A percentile compares a stretch with the other conserved stretches of the same genome.
Evolutionary conservation across 2,113 vertebrate species (phyloP).

Genomic region (Irena cyanogastra): DNA sequence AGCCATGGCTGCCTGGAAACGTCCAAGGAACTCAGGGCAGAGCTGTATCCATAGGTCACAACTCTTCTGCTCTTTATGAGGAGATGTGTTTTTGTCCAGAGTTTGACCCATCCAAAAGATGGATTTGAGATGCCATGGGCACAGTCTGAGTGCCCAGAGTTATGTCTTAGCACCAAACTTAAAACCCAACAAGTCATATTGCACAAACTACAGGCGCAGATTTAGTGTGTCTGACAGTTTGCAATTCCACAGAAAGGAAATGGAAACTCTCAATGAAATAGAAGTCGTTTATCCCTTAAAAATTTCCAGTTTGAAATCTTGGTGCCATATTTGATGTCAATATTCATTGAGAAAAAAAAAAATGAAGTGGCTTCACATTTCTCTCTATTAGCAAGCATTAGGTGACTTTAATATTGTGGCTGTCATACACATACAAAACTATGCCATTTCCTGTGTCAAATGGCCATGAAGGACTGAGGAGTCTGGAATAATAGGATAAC

Average conservation of each 20-base stretch:
- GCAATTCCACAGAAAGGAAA: not conserved
- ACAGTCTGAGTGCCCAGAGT: rapidly evolving
- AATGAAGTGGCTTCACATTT: not conserved
- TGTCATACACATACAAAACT: not conserved
- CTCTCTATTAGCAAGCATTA: not conserved
- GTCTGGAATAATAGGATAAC: not conserved
- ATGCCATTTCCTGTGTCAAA: not conserved
- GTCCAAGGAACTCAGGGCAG: not conserved
- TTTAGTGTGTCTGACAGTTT: not conserved
- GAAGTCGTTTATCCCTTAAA: not conserved
- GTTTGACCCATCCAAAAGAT: not conserved
- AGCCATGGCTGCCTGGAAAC: not conserved
- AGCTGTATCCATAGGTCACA: not conserved
- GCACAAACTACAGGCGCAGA: not conserved
- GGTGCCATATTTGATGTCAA: not conserved
- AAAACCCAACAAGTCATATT: not conserved
- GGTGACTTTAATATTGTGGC: not conserved
- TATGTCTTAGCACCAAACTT: not conserved
- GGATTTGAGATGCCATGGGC: not conserved
- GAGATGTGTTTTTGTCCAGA: not conserved
- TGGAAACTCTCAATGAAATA: not conserved
- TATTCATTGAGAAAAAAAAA: not conserved
- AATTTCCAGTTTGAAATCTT: not conserved
- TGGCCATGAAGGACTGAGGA: not conserved
- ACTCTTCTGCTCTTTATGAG: not conserved